Base-by-base conservation (phyloP, 1,140 invertebrate species). In the Saccostrea glomerata region DNA sequence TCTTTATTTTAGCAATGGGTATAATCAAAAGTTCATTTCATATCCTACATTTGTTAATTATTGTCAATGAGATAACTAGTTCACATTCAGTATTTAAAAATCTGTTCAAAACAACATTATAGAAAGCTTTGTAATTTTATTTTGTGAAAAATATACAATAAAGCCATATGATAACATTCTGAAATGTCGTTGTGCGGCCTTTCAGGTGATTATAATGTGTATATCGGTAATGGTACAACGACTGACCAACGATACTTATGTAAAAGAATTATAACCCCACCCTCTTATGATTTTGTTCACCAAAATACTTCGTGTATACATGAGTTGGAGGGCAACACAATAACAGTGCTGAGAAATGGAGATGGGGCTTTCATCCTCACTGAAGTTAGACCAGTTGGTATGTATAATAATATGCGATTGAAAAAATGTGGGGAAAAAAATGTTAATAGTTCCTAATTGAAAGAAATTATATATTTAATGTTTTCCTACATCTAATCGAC, bases 331-430 rank as follows among this genome's bases (percentile, higher is more conserved):
- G 70, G 70, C 30, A 17, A 73, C 30, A 73, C 70, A 11, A 15
- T 73, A 25, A 73, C 70, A 30, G 70, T 73, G 15, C 23, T 4
- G 25, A 9, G 30, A 73, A 36, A 15, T 73, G 70, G 70, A 15
- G 0, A 12, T 15, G 70, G 70, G 12, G 1, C 70, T 25, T 15
- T 73, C 13, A 36, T 73, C 30, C 25, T 73, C 9, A 73, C 30
- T 73, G 70, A 73, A 73, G 30, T 73, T 15, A 30, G 30, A 25
- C 70, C 70, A 73, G 15, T 73, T 17, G 70, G 70, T 73, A 73
- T 30, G 15, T 0, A 17, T 15, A 58, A 58, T 17, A 58, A 60
- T 17, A 17, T 17, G 7, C 13, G 12, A 60, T 13, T 60, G 13
- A 58, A 17, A 60, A 15, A 60, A 60, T 60, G 3, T 60, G 20